Evolutionary conservation across 2,888 invertebrate species (phyloP).

Genomic region (Tricholauxania praeusta): DNA sequence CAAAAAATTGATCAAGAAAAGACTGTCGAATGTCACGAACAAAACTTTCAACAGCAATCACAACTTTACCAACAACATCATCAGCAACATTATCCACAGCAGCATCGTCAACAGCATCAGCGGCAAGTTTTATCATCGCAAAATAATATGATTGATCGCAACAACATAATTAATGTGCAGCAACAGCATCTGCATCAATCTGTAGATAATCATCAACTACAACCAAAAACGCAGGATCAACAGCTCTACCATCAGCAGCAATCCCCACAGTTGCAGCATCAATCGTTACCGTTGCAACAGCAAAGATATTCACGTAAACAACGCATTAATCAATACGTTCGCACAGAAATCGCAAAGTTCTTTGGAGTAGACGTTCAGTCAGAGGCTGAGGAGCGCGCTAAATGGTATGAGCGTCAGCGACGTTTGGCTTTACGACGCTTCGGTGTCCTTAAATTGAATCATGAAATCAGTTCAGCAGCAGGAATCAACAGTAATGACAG

Average conservation of each 20-base stretch:
- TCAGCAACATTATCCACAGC: slow-evolving; percentile 46
- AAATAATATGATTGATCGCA: slow-evolving; percentile 29
- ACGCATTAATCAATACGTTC: slow-evolving; percentile 63
- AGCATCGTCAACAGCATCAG: slow-evolving; percentile 42
- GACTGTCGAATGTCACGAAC: slow-evolving; percentile 28
- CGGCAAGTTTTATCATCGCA: slow-evolving; percentile 37
- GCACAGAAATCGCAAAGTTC: slow-evolving; percentile 63
- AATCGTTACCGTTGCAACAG: slow-evolving; percentile 38
- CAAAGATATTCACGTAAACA: slow-evolving; percentile 59
- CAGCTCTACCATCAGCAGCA: slow-evolving; percentile 43
- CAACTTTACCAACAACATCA: slow-evolving; percentile 40
- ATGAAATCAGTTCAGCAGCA: slow-evolving; percentile 17
- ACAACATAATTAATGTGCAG: slow-evolving; percentile 23
- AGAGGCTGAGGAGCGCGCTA: slow-evolving; percentile 60
- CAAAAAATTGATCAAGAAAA: slow-evolving; percentile 37
- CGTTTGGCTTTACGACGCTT: slow-evolving; percentile 66
- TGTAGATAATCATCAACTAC: slow-evolving; percentile 27
- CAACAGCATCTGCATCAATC: slow-evolving; percentile 42
- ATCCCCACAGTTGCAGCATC: slow-evolving; percentile 40
- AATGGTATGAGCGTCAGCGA: slow-evolving; percentile 66
- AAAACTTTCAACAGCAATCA: slow-evolving; percentile 36
- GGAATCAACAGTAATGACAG: not conserved
- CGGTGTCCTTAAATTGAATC: slow-evolving; percentile 47
- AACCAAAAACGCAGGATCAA: slow-evolving; percentile 43
- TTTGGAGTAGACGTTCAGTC: slow-evolving; percentile 65